Conservation (phyloP, 2,888 invertebrate genomes). For the Drosophila yooni region DNA sequence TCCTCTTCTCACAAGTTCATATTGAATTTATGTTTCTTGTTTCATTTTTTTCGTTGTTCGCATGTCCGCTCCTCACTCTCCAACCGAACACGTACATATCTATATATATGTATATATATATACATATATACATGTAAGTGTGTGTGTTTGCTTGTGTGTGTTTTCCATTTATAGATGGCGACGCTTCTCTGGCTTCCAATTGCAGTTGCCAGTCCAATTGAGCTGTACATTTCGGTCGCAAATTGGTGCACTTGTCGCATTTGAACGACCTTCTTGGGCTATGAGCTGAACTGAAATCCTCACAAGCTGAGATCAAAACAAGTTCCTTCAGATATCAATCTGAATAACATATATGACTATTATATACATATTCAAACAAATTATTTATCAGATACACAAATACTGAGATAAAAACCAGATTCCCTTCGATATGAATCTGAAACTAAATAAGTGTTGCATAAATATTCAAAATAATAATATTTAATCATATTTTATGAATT, state of each 20-base stretch:
- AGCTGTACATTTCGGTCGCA: conserved; percentile 50
- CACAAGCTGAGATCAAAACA: background rate
- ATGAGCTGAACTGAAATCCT: background rate
- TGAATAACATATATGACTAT: background rate
- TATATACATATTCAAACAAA: background rate
- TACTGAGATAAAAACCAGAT: too few relatives aligned
- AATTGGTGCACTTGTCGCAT: conserved; percentile 32
- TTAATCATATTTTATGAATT: too few relatives aligned
- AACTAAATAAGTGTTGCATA: too few relatives aligned
- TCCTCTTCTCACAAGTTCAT: conserved; percentile 64
- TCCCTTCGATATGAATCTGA: too few relatives aligned
- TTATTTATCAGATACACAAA: background rate
- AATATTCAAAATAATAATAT: too few relatives aligned
- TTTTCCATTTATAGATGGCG: conserved; percentile 60
- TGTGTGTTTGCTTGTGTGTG: conserved; percentile 12
- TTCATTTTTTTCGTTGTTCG: conserved; percentile 47
- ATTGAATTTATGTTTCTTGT: conserved; percentile 74
- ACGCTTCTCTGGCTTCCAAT: conserved; percentile 33
- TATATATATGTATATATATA: background rate
- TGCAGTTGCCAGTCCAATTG: conserved; percentile 46
- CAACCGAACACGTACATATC: conserved; percentile 19
- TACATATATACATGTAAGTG: background rate
- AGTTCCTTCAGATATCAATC: background rate
- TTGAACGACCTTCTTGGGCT: conserved; percentile 17
- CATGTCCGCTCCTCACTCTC: conserved; percentile 42